Evolutionary conservation across 2,113 vertebrate genomes (phyloP).

Genomic region (Apteryx mantelli): DNA sequence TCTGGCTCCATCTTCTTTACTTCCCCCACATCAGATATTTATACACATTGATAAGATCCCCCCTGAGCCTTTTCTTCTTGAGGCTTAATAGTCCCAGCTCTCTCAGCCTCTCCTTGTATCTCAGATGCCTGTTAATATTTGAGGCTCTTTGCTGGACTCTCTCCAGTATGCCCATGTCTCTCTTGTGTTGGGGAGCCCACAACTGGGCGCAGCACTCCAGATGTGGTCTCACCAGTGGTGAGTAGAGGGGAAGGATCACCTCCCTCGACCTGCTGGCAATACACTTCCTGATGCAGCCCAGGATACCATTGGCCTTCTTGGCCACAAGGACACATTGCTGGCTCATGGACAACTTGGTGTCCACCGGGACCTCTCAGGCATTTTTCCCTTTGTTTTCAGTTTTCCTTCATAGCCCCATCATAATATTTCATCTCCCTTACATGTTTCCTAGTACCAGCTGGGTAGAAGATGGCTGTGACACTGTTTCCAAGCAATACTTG

Average conservation of each 20-base stretch:
- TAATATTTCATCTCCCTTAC: neutral
- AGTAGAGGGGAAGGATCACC: neutral
- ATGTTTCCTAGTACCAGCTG: neutral
- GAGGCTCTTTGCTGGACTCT: neutral
- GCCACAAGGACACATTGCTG: neutral
- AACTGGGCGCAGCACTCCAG: neutral
- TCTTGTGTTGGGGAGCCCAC: no score
- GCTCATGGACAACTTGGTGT: neutral
- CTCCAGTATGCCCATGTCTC: neutral
- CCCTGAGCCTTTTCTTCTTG: neutral
- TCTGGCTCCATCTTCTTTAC: neutral
- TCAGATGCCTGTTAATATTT: neutral
- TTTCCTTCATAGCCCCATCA: neutral
- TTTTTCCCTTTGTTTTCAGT: neutral
- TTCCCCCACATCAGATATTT: neutral
- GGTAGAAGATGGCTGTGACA: neutral
- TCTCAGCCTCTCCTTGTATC: neutral
- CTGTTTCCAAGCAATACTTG: no score
- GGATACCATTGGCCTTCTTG: neutral
- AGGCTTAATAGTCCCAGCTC: neutral
- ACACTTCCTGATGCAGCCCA: neutral
- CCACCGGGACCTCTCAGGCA: neutral
- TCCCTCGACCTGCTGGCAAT: fast-evolving
- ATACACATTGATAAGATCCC: neutral
- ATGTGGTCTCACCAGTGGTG: neutral